phyloP scores from a whole-genome alignment of 2,113 vertebrate genomes.

The Eidolon helvum region DNA sequence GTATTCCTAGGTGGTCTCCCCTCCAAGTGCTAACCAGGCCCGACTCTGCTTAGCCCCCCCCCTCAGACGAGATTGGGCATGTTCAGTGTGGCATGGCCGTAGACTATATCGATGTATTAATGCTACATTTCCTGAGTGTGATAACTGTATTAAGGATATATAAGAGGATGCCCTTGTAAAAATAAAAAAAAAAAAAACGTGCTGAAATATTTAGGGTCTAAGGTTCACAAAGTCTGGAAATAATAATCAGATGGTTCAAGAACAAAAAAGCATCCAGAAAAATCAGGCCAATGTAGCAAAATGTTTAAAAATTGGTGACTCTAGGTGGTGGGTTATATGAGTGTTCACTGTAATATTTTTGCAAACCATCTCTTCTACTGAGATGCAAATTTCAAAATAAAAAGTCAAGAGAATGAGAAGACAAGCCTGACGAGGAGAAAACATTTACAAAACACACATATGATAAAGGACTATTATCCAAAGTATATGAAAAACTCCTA shows the following conservation, averaged over 20 bases:
- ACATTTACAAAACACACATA: not conserved
- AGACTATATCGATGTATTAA: no score
- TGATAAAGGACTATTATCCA: not conserved
- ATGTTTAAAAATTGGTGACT: not conserved
- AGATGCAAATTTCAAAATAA: conserved; percentile 26
- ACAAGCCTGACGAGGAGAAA: not conserved
- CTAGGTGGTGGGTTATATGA: not conserved
- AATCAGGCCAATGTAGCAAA: conserved; percentile 9
- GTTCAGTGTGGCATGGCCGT: no score
- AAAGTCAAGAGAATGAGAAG: not conserved
- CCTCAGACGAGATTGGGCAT: no score
- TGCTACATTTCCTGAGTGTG: not conserved
- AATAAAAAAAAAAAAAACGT: not conserved
- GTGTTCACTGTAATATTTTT: not conserved
- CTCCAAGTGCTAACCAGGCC: no score
- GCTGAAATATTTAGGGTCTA: not conserved
- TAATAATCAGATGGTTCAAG: conserved; percentile 3
- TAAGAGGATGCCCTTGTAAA: not conserved
- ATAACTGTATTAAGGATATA: not conserved
- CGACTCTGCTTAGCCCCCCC: no score
- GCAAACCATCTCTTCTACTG: not conserved
- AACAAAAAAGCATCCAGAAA: not conserved
- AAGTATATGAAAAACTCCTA: conserved; percentile 2
- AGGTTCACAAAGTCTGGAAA: not conserved
- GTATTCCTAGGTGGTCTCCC: no score